A percentile compares a stretch with the other conserved stretches of the same genome.
Evolutionary conservation across 1,140 invertebrate species (phyloP).

Genomic region (Anoplophora glabripennis): DNA sequence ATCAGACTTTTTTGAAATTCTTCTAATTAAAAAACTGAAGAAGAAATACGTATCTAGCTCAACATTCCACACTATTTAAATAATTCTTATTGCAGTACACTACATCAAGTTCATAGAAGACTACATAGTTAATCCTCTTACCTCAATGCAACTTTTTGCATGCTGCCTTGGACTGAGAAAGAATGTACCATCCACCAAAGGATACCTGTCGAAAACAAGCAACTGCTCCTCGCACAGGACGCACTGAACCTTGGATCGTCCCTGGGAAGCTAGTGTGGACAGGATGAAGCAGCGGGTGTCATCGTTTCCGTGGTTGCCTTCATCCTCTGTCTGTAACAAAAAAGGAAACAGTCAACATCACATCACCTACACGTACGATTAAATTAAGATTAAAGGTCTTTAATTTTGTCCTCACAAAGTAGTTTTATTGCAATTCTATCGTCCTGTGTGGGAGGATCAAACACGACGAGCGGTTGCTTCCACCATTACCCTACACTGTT

Average conservation of each 20-base stretch:
- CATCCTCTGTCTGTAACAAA: conserved; percentile 88
- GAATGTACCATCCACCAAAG: conserved; percentile 94
- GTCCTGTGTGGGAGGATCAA: too few relatives aligned
- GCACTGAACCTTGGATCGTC: conserved; percentile 79
- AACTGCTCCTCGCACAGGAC: conserved; percentile 86
- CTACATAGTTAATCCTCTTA: conserved; percentile 47
- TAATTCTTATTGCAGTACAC: too few relatives aligned
- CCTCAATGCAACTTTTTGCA: conserved; percentile 78
- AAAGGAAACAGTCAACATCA: conserved; percentile 1
- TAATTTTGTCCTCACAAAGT: too few relatives aligned
- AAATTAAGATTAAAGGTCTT: too few relatives aligned
- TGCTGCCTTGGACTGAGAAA: conserved; percentile 92
- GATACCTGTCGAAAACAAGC: conserved; percentile 94
- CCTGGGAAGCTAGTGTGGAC: conserved; percentile 81
- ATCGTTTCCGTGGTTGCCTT: conserved; percentile 95
- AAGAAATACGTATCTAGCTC: too few relatives aligned
- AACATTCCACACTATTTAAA: too few relatives aligned
- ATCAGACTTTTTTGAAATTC: too few relatives aligned
- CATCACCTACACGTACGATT: too few relatives aligned
- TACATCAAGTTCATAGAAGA: neutral
- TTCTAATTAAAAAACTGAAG: too few relatives aligned
- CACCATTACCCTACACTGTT: too few relatives aligned
- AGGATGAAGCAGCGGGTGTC: conserved; percentile 92
- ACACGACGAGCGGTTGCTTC: too few relatives aligned
- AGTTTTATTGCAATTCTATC: too few relatives aligned